Evolutionary conservation across 1,140 invertebrate species (phyloP).

Genomic region (Sarcophaga bullata): DNA sequence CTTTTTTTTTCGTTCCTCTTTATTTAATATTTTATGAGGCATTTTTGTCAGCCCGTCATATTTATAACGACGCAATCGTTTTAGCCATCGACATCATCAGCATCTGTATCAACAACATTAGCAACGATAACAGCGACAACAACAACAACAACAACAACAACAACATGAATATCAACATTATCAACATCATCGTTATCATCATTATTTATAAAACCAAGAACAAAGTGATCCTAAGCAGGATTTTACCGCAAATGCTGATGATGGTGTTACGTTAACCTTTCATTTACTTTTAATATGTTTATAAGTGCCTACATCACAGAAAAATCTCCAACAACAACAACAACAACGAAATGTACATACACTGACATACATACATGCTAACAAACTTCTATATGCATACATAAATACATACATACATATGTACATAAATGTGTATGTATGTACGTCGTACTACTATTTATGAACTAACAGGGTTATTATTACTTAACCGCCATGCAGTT

Average conservation of each 20-base stretch:
- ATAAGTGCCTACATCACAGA: background rate
- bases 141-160: background rate
- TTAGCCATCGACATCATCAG: constrained; percentile 9
- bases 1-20: background rate
- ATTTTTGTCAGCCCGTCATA: constrained; percentile 22
- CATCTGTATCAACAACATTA: background rate
- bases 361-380: background rate
- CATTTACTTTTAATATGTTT: constrained; percentile 24
- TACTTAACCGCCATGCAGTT: background rate
- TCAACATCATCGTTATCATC: background rate
- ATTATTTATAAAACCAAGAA: background rate
- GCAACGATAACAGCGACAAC: background rate
- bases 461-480: too few relatives aligned
- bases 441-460: too few relatives aligned
- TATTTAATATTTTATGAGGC: constrained; percentile 1
- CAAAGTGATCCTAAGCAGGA: constrained; percentile 9
- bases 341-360: too few relatives aligned
- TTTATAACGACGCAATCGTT: constrained; percentile 21
- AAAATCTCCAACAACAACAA: background rate
- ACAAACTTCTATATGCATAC: background rate
- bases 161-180: too few relatives aligned
- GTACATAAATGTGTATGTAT: background rate
- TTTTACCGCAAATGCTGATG: constrained; percentile 13
- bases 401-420: background rate
- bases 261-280: constrained; percentile 11